Conservation (phyloP, 2,888 invertebrate genomes). For the Drosophila phalerata region DNA sequence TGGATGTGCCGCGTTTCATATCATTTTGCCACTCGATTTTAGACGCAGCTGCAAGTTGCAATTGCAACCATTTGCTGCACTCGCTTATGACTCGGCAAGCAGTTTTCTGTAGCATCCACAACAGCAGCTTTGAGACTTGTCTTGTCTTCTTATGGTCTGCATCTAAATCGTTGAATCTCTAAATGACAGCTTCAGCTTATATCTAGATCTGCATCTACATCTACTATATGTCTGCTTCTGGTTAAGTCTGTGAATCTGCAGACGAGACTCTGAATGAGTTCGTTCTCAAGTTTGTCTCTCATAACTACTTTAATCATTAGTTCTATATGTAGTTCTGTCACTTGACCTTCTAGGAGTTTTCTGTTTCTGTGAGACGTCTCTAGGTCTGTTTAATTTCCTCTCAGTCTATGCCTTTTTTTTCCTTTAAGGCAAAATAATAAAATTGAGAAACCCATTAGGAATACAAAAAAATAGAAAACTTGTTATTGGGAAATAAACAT, state of each 20-base stretch:
- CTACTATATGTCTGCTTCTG: not conserved
- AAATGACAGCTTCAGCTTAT: conserved; percentile 10
- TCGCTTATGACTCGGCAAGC: conserved; percentile 29
- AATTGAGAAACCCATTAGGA: no score
- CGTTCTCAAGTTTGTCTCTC: not conserved
- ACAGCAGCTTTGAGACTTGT: conserved; percentile 2
- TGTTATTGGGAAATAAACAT: no score
- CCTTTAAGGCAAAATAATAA: no score
- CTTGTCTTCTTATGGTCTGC: conserved; percentile 8
- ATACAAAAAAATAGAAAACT: no score
- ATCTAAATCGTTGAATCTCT: conserved; percentile 9
- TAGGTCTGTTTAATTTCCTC: not conserved
- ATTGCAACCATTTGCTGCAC: conserved; percentile 27
- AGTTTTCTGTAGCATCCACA: conserved; percentile 46
- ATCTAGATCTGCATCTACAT: not conserved
- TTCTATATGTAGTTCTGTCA: not conserved
- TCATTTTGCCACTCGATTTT: conserved; percentile 55
- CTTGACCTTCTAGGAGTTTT: conserved; percentile 4
- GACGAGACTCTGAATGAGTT: not conserved
- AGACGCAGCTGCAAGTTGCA: conserved; percentile 66
- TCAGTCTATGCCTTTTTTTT: no score
- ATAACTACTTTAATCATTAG: not conserved
- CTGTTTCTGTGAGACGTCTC: not conserved
- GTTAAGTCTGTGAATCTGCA: not conserved
- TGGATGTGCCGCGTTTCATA: conserved; percentile 67